Base-by-base conservation (phyloP, 2,888 invertebrate species). In the Nymphalis polychloros region DNA sequence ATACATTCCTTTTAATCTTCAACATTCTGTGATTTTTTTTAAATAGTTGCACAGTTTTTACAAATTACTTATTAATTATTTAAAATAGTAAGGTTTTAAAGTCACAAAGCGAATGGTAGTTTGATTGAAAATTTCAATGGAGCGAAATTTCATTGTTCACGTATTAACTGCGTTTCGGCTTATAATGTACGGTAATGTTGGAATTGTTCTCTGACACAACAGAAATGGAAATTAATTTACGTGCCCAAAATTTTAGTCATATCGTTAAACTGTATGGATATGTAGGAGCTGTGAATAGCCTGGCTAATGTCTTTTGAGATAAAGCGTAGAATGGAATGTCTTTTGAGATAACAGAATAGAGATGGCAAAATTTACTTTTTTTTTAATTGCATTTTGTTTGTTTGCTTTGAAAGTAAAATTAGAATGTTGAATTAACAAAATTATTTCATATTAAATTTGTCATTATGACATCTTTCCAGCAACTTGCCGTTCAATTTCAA, bases 141-240 rank as follows among this genome's bases (percentile, higher is more conserved):
- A 57, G 35, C 57, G 41, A 57, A 57, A 57, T 41, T 57, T 57
- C 57, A 57, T 57, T 57, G 57, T 57, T 41, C 41, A 31, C 19
- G 35, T 35, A 57, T 57, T 57, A 41, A 41, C 19, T 41, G n/a
- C 57, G n/a, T 57, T 57, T 19, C n/a, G 13, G 57, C 27, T 57
- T 57, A 57, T 57, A 57, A 57, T 57, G 19, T 57, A 57, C 19
- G 57, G 13, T 55, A n/a, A 55, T 31, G 57, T 57, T 4, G 8
- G n/a, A 57, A 57, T 57, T 57, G 57, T 57, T 41, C 57, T 57
- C 57, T 35, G 41, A 57, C 19, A 41, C 8, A 49, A 49, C 19
- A 17, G 57, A 19, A 19, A 57, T 57, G 57, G 41, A 57, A 41
- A 41, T 19, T 57, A 57, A 57, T 35, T 35, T 41, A 57, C 20